Conservation (phyloP, 1,140 invertebrate species). For the Scaptodrosophila lebanonensis region DNA sequence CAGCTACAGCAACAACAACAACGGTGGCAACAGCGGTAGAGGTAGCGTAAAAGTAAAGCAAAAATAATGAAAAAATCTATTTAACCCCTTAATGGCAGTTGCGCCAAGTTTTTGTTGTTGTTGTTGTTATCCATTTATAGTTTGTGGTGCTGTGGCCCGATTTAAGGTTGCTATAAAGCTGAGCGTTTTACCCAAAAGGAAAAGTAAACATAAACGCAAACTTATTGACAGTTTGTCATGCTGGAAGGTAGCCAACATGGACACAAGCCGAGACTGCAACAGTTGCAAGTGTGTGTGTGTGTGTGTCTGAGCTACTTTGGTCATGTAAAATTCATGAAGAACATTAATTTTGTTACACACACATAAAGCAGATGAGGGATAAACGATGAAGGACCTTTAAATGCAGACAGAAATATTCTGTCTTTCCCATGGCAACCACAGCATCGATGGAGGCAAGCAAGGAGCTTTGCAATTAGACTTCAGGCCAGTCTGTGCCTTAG, state of each 20-base stretch:
- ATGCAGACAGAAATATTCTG: no score
- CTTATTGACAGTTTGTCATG: conserved; percentile 29
- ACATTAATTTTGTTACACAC: conserved; percentile 39
- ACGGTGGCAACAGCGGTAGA: no score
- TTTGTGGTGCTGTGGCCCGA: conserved; percentile 24
- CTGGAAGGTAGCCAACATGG: neutral
- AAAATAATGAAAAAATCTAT: conserved; percentile 38
- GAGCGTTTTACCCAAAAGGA: neutral
- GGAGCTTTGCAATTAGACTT: no score
- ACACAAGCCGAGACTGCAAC: conserved; percentile 7
- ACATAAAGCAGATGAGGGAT: conserved; percentile 39
- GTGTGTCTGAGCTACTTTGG: conserved; percentile 13
- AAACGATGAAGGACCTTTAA: no score
- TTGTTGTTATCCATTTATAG: conserved; percentile 4
- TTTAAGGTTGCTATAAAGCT: no score
- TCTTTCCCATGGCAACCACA: no score
- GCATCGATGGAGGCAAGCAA: no score
- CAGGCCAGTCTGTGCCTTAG: no score
- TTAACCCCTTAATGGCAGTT: conserved; percentile 67
- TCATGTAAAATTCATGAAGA: conserved; percentile 41
- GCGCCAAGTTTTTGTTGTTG: conserved; percentile 31
- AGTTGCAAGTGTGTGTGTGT: conserved; percentile 28
- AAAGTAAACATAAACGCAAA: conserved; percentile 20
- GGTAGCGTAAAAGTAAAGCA: conserved; percentile 7
- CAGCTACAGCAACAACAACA: conserved; percentile 39